Evolutionary conservation across 2,113 vertebrate genomes (phyloP), one percentile per base, ranked within the genome.

Genomic region (Craseonycteris thonglongyai): DNA sequence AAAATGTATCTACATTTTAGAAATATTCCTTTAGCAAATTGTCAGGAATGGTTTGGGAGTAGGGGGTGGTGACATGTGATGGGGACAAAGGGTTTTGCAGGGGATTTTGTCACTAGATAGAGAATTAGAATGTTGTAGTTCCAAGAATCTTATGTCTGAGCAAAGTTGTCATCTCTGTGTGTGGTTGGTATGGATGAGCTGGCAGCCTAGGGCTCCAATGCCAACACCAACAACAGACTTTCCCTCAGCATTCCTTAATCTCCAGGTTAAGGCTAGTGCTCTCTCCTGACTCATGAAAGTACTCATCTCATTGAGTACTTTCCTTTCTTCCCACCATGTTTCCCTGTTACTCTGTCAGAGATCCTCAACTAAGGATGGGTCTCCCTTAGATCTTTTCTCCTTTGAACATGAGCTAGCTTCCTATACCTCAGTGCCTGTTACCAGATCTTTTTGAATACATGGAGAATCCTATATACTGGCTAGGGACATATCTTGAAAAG

Each of bases 401-500:
- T 90, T 85, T 94, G 40, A 63, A 42, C 2, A 47, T 79, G 83
- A 40, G 1, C n/a, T 91, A 33, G 22, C 59, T 96, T 93, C n/a
- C 42, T 83, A 5, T 93, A 91, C 59, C 35, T 80, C 71, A 80
- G n/a, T 63, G 45, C 26, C 56, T 90, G 42, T 51, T 78, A 38
- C 38, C 47, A 82, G 47, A 22, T 94, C 78, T 79, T 91, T 93
- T 86, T 72, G 7, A 96, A 58, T 91, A 81, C 79, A 56, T 86
- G 42, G 40, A 74, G 45, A 93, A 85, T 47, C 26, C 18, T 94
- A 14, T 35, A 74, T 79, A 19, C 56, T 92, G 35, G 33, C 42
- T 81, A 35, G 24, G 28, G 6, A 59, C 21, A 22, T 68, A 83
- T 71, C 94, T 80, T 38, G 22, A 91, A 72, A 96, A 85, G 16